Evolutionary conservation across 1,140 invertebrate species (phyloP), one percentile per base, ranked within the genome.

Genomic region (Drosophila melanica): DNA sequence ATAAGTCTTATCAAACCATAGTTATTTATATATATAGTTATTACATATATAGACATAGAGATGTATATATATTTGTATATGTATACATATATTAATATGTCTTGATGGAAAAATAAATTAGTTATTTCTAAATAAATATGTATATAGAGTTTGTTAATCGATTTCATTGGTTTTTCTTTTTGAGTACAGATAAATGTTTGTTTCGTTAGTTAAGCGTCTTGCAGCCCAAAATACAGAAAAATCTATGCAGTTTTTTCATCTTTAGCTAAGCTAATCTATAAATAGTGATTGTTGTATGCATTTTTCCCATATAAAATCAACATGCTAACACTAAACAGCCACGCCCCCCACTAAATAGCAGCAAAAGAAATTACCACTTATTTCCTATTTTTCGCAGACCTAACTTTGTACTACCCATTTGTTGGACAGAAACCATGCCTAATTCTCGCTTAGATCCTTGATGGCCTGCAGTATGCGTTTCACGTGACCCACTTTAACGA

Each of bases 381-480:
- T 27, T 27, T 4, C 1, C 6, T 27, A 27, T 27, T 5, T 27
- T 27, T 27, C 27, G 27, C 27, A 27, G 27, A 27, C 27, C 6
- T 5, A 27, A 27, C 9, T 80, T 86, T 86, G 79, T 86, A 82
- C 79, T 85, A 65, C 60, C 63, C 54, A 57, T 41, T 77, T 60
- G 51, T 63, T 55, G 45, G 54, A 62, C 44, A 68, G 63, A 58
- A 67, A 77, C 64, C 57, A 59, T 60, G 42, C 39, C 77, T 91
- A 92, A 66, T 89, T 92, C 37, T 90, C 86, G 45, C 77, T 79
- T 9, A 98, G 93, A 92, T 98, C 97, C 91, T 97, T 97, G 59
- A 98, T 97, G 12, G 96, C 97, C 92, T 98, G 96, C 64, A 98
- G 95, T 68, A 99, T 97, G 73, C 98, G 94, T 92, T 99, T 99